phyloP scores from a whole-genome alignment of 2,888 invertebrate species.

The Pseudococcus longispinus region DNA sequence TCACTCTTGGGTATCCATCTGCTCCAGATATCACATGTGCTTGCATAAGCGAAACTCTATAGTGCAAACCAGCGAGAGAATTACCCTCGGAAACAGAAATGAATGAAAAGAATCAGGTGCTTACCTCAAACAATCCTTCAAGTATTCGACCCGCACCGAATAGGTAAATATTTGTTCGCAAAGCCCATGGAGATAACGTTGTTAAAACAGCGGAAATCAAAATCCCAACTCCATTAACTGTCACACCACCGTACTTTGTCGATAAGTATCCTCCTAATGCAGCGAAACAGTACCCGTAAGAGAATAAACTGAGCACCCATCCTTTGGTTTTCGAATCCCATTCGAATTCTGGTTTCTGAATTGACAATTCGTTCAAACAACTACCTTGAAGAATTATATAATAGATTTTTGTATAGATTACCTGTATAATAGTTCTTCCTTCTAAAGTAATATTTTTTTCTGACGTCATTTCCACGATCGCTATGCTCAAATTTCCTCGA shows the following conservation, averaged over 20 bases:
- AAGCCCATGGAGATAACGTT: slow-evolving; percentile 79
- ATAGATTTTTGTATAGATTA: background rate
- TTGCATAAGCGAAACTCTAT: slow-evolving; percentile 78
- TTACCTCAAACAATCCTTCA: slow-evolving; percentile 82
- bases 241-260: slow-evolving; percentile 80
- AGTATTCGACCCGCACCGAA: slow-evolving; percentile 77
- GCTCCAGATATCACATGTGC: slow-evolving; percentile 83
- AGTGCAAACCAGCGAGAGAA: too few species aligned
- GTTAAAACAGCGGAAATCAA: slow-evolving; percentile 80
- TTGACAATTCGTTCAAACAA: background rate
- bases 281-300: slow-evolving; percentile 86
- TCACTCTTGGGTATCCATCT: slow-evolving; percentile 83
- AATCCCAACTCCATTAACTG: slow-evolving; percentile 81
- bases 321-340: slow-evolving; percentile 83
- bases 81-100: background rate
- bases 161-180: slow-evolving; percentile 63
- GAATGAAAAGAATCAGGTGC: too few species aligned
- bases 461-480: slow-evolving; percentile 88
- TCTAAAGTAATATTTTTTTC: background rate
- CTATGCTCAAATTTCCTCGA: slow-evolving; percentile 88
- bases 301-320: slow-evolving; percentile 82
- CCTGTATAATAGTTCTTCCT: background rate
- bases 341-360: slow-evolving; percentile 75
- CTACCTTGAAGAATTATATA: too few species aligned
- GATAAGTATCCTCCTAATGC: slow-evolving; percentile 86